Evolutionary conservation across 2,113 vertebrate genomes (phyloP), one percentile per base, ranked within the genome.

Genomic region (Vulpes ferrilata): DNA sequence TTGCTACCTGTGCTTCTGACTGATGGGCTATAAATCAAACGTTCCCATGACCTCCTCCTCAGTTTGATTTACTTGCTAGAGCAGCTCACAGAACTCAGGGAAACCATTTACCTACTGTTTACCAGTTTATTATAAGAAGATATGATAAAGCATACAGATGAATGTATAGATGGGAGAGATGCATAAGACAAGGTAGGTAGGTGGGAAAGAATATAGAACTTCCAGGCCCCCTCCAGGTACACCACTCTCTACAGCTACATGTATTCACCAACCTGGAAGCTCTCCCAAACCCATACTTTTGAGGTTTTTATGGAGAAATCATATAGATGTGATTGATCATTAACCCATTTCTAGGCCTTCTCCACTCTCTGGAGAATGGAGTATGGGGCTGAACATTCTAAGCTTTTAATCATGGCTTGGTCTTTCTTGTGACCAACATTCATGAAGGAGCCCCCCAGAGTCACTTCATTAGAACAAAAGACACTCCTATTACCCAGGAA

Each of bases 221-320:
- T 55, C 60, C 16, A 7, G 15, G 22, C 3, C 43, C 15, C 65
- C 22, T 65, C 30, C 0, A 0, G 11, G 15, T 10, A 10, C 0
- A 3, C 43, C 62, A 23, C 30, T 67, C 43, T 32, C 83, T 43
- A 80, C 10, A 80, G 48, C 7, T 38, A 12, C 23, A 20, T 13
- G 1, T 25, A 13, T 38, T 90, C 48, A 13, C 32, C 48, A 80
- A 19, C 60, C 48, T 55, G 32, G 88, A 90, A 80, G 16, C n/a
- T 38, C 32, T 55, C 32, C 60, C 27, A 53, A 64, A 17, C 32
- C 48, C 32, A 7, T 30, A 30, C 15, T 38, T 19, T 19, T 7
- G 60, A 60, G 43, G 38, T 38, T 80, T 65, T 65, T 90, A 55
- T 38, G 48, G 48, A 65, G 74, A 16, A 16, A 90, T 65, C 48